Percentiles rank a stretch among this genome's conserved stretches.
Conservation (phyloP, 2,113 vertebrate genomes). For the Myiozetetes cayanensis region DNA sequence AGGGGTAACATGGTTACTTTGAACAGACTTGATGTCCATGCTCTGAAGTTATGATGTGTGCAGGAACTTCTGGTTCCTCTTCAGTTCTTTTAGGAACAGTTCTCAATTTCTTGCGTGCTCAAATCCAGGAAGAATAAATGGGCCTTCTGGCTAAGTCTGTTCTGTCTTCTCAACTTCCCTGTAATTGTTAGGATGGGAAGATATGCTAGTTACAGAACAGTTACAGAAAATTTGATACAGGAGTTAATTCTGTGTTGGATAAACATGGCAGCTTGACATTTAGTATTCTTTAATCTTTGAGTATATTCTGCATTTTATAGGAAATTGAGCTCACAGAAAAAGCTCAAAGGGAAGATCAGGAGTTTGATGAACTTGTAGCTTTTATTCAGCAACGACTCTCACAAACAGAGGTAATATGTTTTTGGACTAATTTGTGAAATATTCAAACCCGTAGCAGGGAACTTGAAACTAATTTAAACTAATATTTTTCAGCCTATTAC, state of each 20-base stretch:
- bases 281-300: not conserved
- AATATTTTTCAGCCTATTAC: slow-evolving; percentile 86
- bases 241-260: not conserved
- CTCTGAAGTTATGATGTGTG: not conserved
- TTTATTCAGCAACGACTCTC: slow-evolving; percentile 96
- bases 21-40: not conserved
- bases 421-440: not conserved
- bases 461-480: slow-evolving; percentile 23
- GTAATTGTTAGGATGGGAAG: not conserved
- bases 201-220: not conserved
- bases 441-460: not conserved
- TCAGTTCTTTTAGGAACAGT: not conserved
- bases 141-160: not conserved
- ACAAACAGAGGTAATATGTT: slow-evolving; percentile 87
- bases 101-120: not conserved
- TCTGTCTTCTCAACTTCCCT: not conserved
- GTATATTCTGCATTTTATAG: slow-evolving; percentile 66
- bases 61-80: not conserved
- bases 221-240: not conserved
- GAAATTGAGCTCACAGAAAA: slow-evolving; percentile 83
- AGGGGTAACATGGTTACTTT: not conserved
- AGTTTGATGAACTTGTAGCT: slow-evolving; percentile 87
- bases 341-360: slow-evolving; percentile 84
- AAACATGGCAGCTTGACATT: not conserved
- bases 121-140: not conserved